Conservation (phyloP, 1,140 invertebrate species). For the Musca vetustissima region DNA sequence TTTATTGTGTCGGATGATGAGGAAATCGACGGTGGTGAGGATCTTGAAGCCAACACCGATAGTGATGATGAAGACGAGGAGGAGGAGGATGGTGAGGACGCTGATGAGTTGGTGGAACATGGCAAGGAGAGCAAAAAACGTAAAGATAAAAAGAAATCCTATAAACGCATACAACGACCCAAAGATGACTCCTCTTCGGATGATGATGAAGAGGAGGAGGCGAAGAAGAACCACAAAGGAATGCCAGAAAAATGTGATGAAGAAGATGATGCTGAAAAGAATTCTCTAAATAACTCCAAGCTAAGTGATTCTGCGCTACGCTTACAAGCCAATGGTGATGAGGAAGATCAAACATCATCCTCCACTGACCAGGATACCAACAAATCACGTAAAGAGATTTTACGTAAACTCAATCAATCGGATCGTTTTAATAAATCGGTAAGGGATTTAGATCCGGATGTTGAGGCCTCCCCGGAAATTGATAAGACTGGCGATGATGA, state of each 20-base stretch:
- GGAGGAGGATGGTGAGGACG: too few species aligned
- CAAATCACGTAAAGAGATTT: slow-evolving; percentile 27
- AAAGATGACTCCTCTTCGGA: not conserved
- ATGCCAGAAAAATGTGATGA: not conserved
- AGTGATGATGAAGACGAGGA: slow-evolving; percentile 6
- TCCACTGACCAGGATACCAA: slow-evolving; percentile 6
- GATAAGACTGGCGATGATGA: not conserved
- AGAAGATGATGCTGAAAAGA: not conserved
- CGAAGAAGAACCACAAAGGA: not conserved
- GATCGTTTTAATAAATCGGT: slow-evolving; percentile 38
- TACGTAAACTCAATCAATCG: slow-evolving; percentile 33
- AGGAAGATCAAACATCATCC: not conserved
- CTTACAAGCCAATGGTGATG: slow-evolving; percentile 14
- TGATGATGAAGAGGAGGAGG: not conserved
- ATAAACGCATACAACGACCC: slow-evolving; percentile 19
- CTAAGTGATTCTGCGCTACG: slow-evolving; percentile 33
- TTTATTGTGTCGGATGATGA: slow-evolving; percentile 42
- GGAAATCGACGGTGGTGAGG: slow-evolving; percentile 12
- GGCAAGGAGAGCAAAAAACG: slow-evolving; percentile 1
- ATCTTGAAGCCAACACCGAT: not conserved
- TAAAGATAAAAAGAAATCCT: not conserved
- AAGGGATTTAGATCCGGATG: slow-evolving; percentile 8
- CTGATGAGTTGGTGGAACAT: not conserved
- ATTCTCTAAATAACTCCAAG: slow-evolving; percentile 28
- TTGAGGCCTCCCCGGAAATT: not conserved